Conservation (phyloP, 1,140 invertebrate genomes). For the Latrodectus geometricus region DNA sequence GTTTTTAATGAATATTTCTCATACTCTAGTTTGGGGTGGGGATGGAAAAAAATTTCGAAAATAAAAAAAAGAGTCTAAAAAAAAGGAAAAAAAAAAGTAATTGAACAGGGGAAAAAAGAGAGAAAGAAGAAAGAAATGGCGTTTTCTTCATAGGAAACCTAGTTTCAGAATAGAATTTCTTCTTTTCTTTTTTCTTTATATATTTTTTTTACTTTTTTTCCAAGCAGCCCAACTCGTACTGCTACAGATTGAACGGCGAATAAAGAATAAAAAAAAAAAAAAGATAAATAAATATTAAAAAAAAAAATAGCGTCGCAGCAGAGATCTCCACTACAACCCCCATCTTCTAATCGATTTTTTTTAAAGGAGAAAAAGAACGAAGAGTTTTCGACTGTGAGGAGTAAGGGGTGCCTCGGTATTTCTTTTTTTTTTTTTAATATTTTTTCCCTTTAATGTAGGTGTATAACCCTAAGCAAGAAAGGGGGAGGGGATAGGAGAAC, state of each 20-base stretch:
- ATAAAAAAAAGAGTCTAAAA: conserved; percentile 1
- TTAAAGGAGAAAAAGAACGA: conserved; percentile 50
- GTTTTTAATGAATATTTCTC: conserved; percentile 60
- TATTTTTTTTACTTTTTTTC: conserved; percentile 12
- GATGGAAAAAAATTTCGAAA: neutral
- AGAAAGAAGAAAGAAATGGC: neutral
- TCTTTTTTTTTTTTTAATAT: conserved; percentile 15
- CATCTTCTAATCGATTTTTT: conserved; percentile 50
- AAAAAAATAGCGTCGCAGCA: conserved; percentile 24
- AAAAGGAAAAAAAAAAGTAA: neutral
- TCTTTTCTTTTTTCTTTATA: too few species aligned
- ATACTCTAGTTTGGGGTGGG: conserved; percentile 9
- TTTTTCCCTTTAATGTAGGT: conserved; percentile 55
- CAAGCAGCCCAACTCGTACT: conserved; percentile 22
- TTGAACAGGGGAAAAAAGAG: conserved; percentile 3
- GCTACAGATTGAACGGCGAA: conserved; percentile 57
- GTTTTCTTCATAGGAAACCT: conserved; percentile 28
- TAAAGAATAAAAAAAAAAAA: too few species aligned
- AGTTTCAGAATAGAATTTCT: conserved; percentile 55
- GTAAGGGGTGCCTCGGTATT: neutral
- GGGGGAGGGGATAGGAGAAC: conserved; percentile 2
- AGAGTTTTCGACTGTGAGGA: conserved; percentile 20
- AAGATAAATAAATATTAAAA: neutral
- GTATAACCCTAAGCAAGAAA: conserved; percentile 32
- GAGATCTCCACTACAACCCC: neutral